Conservation (phyloP, 1,140 invertebrate species). For the Orchesella cincta region DNA sequence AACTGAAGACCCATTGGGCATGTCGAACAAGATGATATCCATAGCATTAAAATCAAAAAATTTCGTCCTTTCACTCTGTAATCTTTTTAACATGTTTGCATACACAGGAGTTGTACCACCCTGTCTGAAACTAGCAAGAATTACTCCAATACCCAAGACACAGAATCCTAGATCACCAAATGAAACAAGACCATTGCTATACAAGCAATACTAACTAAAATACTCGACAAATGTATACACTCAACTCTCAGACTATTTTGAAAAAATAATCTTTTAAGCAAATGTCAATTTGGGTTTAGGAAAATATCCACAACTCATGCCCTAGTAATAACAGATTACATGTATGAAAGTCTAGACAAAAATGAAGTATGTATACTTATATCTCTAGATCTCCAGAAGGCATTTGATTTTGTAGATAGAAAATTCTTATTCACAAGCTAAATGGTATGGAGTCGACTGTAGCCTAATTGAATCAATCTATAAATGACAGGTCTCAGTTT, state of each 20-base stretch:
- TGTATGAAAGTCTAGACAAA: neutral
- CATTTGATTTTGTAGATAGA: neutral
- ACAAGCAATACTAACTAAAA: neutral
- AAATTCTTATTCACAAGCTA: slow-evolving; percentile 31
- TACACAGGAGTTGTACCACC: neutral
- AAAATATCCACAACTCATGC: slow-evolving; percentile 6
- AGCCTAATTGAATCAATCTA: neutral
- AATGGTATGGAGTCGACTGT: slow-evolving; percentile 16
- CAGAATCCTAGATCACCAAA: neutral
- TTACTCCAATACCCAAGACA: neutral
- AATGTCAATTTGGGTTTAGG: slow-evolving; percentile 20
- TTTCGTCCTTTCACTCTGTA: neutral
- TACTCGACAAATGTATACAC: slow-evolving; percentile 12
- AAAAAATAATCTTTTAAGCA: neutral
- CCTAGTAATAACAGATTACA: slow-evolving; percentile 1
- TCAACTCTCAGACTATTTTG: neutral
- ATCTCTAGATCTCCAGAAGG: neutral
- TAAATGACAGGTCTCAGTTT: neutral
- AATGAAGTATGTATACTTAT: neutral
- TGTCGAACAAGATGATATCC: slow-evolving; percentile 5
- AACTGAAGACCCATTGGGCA: neutral
- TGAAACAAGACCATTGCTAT: slow-evolving; percentile 3
- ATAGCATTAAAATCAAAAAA: neutral
- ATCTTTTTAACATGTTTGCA: neutral
- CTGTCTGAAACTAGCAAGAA: neutral